Conservation (phyloP, 2,888 invertebrate species). For the Microctonus aethiopoides region DNA sequence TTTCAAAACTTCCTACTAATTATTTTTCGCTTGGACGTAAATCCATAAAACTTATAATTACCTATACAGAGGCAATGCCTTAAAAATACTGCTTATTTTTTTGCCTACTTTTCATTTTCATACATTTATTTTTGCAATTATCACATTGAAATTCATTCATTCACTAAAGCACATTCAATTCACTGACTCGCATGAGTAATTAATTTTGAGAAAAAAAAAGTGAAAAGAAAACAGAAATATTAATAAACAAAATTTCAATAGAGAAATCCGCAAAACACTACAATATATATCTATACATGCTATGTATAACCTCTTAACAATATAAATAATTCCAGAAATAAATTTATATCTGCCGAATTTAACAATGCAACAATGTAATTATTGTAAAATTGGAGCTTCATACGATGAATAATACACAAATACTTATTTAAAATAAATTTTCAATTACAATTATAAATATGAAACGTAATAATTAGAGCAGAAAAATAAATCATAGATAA, state of each 20-base stretch:
- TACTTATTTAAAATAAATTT: no score
- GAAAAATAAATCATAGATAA: neutral
- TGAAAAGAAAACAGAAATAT: neutral
- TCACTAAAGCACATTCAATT: conserved; percentile 12
- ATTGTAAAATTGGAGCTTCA: neutral
- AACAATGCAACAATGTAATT: neutral
- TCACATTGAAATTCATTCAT: neutral
- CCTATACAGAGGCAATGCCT: conserved; percentile 47
- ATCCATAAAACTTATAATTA: conserved; percentile 40
- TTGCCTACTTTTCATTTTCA: conserved; percentile 25
- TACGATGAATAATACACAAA: neutral
- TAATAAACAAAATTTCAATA: neutral
- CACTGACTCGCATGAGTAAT: neutral
- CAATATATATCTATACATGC: neutral
- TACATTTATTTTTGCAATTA: conserved; percentile 3
- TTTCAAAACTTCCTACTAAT: neutral
- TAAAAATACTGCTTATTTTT: conserved; percentile 51
- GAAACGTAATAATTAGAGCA: no score
- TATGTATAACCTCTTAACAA: no score
- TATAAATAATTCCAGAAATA: neutral
- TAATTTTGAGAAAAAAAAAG: neutral
- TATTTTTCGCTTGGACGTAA: neutral
- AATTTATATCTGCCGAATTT: neutral
- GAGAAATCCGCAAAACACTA: neutral
- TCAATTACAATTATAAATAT: no score